A percentile compares a stretch with the other conserved stretches of the same genome.
Conservation (phyloP, 2,888 invertebrate species). For the Philereme transversata region DNA sequence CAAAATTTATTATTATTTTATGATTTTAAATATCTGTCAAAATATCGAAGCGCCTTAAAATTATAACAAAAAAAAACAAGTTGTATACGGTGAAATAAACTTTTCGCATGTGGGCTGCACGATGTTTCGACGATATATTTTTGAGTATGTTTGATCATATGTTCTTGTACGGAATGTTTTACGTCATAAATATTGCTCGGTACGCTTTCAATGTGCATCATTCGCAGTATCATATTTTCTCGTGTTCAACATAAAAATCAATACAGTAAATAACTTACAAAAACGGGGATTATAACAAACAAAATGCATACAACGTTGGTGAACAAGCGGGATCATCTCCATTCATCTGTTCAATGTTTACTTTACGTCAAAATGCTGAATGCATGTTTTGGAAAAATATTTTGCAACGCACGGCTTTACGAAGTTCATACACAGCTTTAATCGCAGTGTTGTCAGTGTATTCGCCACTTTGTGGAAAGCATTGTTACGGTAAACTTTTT, state of each 20-base stretch:
- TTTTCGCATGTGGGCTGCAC: slow-evolving; percentile 74
- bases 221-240: slow-evolving; percentile 38
- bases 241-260: slow-evolving; percentile 19
- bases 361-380: slow-evolving; percentile 75
- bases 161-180: slow-evolving; percentile 21
- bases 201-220: slow-evolving; percentile 76
- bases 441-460: slow-evolving; percentile 81
- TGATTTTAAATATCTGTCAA: slow-evolving; percentile 25
- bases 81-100: slow-evolving; percentile 42
- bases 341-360: slow-evolving; percentile 68
- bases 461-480: slow-evolving; percentile 72
- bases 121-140: slow-evolving; percentile 51
- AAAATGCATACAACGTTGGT: slow-evolving; percentile 36
- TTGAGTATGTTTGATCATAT: slow-evolving; percentile 3
- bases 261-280: slow-evolving; percentile 8
- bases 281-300: slow-evolving; percentile 29
- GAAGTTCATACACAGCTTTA: slow-evolving; percentile 81
- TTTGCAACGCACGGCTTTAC: slow-evolving; percentile 82
- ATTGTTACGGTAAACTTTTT: slow-evolving; percentile 79
- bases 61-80: slow-evolving; percentile 24
- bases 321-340: slow-evolving; percentile 50
- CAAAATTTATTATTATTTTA: slow-evolving; percentile 11
- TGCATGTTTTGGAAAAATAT: slow-evolving; percentile 76
- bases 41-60: slow-evolving; percentile 50
- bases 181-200: slow-evolving; percentile 43